phyloP scores from a whole-genome alignment of 2,888 invertebrate species.

The Limenitis camilla region DNA sequence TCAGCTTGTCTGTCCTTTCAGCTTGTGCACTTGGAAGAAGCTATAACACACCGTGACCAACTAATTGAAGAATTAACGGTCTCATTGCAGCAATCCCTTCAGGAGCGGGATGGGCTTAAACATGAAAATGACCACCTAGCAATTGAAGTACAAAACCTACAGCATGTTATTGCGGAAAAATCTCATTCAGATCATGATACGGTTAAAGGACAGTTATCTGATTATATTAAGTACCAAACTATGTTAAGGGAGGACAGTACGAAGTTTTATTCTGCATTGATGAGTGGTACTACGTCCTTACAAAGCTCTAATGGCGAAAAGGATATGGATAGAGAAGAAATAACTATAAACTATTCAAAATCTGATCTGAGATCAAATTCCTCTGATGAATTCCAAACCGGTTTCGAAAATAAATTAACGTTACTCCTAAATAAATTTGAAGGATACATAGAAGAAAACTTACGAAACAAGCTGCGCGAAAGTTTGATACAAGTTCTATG shows the following conservation, averaged over 20 bases:
- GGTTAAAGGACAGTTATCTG: conserved; percentile 59
- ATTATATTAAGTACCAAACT: conserved; percentile 62
- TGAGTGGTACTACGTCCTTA: conserved; percentile 56
- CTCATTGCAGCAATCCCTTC: conserved; percentile 79
- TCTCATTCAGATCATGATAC: conserved; percentile 56
- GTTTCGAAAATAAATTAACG: conserved; percentile 52
- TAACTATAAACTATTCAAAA: conserved; percentile 59
- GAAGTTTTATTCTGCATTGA: conserved; percentile 59
- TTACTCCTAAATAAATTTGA: conserved; percentile 51
- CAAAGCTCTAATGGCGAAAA: conserved; percentile 63
- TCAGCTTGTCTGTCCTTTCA: conserved; percentile 68
- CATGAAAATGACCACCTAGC: conserved; percentile 76
- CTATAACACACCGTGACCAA: conserved; percentile 79
- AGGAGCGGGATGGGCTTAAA: conserved; percentile 76
- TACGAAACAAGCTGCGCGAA: conserved; percentile 65
- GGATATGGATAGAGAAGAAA: conserved; percentile 68
- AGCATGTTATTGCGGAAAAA: conserved; percentile 48
- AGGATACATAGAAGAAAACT: conserved; percentile 54
- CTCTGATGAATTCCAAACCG: conserved; percentile 56
- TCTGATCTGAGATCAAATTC: conserved; percentile 55
- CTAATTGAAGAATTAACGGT: conserved; percentile 82
- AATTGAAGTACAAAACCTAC: conserved; percentile 72
- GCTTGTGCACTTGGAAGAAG: conserved; percentile 83
- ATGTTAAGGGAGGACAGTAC: conserved; percentile 62
- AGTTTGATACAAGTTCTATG: conserved; percentile 72